Conservation (phyloP, 2,797 vertebrate genomes). For the Phoeniculus purpureus region DNA sequence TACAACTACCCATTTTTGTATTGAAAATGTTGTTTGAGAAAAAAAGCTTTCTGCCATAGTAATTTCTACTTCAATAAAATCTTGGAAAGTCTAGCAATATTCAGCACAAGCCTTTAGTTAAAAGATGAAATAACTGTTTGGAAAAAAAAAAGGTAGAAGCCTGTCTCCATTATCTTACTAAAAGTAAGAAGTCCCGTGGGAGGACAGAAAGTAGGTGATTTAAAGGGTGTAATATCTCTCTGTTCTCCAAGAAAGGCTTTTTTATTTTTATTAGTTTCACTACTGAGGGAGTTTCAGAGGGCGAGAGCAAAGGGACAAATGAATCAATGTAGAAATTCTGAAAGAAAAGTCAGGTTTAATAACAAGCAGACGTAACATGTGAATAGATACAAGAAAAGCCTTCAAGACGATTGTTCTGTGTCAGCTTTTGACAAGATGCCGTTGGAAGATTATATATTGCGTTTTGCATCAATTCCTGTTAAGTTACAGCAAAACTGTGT, state of each 20-base stretch:
- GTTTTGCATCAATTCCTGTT: conserved; percentile 2
- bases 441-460: neutral
- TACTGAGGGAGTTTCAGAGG: conserved; percentile 30
- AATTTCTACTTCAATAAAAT: neutral
- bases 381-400: conserved; percentile 12
- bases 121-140: neutral
- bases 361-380: neutral
- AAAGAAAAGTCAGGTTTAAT: conserved; percentile 49
- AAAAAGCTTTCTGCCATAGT: neutral
- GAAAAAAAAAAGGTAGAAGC: neutral
- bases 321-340: conserved; percentile 23
- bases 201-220: conserved; percentile 25
- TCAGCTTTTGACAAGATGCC: neutral
- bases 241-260: conserved; percentile 32
- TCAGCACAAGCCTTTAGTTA: neutral
- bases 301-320: conserved; percentile 35
- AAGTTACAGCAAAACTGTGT: neutral
- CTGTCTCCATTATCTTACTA: conserved; percentile 14
- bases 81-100: neutral
- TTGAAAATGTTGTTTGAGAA: neutral
- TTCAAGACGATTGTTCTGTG: neutral
- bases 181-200: neutral
- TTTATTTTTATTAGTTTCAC: conserved; percentile 61
- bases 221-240: neutral
- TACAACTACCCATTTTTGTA: neutral